Conservation (phyloP, 2,113 vertebrate genomes). For the Shinisaurus crocodilurus region DNA sequence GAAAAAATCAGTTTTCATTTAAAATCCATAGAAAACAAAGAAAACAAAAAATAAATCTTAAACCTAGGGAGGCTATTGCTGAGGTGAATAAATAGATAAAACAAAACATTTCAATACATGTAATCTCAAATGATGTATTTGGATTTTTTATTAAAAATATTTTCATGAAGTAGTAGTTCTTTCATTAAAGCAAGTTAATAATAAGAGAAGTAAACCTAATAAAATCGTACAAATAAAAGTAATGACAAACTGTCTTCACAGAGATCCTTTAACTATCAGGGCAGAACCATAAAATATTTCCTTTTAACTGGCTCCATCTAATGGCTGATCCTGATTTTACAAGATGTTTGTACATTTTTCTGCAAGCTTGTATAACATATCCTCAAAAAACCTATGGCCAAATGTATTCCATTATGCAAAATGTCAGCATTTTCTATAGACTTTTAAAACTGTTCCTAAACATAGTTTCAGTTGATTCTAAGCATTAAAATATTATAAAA, state of each 20-base stretch:
- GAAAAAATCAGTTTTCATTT: not conserved
- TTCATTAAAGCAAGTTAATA: accelerated
- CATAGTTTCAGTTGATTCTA: accelerated
- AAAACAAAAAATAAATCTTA: not conserved
- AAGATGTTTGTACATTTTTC: slow-evolving; percentile 34
- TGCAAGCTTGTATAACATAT: not conserved
- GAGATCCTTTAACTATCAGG: not conserved
- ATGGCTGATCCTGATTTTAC: slow-evolving; percentile 65
- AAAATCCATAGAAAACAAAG: not conserved
- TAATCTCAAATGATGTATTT: not conserved
- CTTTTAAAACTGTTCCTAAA: not conserved
- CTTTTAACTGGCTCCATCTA: slow-evolving; percentile 78
- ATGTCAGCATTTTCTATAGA: accelerated
- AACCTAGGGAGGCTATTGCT: not conserved
- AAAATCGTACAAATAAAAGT: not conserved
- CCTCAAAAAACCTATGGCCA: not conserved
- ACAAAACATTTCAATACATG: not conserved
- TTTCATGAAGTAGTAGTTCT: accelerated
- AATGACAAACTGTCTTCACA: not conserved
- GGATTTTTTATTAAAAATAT: not conserved
- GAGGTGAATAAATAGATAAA: not conserved
- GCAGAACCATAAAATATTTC: slow-evolving; percentile 33
- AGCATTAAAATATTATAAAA: not conserved
- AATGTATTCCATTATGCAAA: accelerated
- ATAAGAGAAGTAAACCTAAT: not conserved